Conservation (phyloP, 1,140 invertebrate genomes). For the Centruroides vittatus region DNA sequence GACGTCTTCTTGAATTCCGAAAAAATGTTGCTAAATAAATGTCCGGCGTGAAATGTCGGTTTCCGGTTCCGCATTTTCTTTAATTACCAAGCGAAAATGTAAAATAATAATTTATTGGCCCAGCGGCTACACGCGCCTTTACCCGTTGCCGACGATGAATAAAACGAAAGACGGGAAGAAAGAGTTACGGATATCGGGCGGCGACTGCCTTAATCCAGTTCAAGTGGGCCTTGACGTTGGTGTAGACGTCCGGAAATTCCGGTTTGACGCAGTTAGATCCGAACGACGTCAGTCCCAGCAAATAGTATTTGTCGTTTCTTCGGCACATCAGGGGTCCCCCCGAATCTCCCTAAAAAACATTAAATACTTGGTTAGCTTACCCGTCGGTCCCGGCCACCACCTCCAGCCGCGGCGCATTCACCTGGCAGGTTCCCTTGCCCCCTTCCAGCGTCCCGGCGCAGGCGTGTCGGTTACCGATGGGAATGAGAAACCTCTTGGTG, state of each 20-base stretch:
- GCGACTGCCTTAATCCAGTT: neutral
- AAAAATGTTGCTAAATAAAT: too few relatives aligned
- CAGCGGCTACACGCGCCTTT: too few relatives aligned
- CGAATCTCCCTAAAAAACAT: slow-evolving; percentile 48
- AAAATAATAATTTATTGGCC: too few relatives aligned
- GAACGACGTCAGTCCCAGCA: slow-evolving; percentile 46
- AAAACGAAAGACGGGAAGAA: too few relatives aligned
- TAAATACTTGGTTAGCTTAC: neutral
- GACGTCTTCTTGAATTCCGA: too few relatives aligned
- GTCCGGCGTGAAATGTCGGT: too few relatives aligned
- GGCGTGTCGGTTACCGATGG: slow-evolving; percentile 12
- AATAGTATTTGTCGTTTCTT: slow-evolving; percentile 22
- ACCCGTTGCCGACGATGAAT: too few relatives aligned
- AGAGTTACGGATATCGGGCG: neutral
- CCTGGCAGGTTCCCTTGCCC: slow-evolving; percentile 15
- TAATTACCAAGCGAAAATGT: too few relatives aligned
- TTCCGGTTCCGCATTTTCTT: too few relatives aligned
- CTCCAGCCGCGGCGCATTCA: neutral
- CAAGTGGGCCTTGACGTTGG: slow-evolving; percentile 28
- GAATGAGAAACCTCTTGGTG: slow-evolving; percentile 8
- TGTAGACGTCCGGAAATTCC: slow-evolving; percentile 45
- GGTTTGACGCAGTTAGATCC: slow-evolving; percentile 40
- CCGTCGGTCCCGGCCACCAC: neutral
- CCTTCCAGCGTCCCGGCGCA: slow-evolving; percentile 15
- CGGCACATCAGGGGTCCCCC: slow-evolving; percentile 44